Conservation (phyloP, 2,888 invertebrate genomes). For the Tolmerus cingulatus region DNA sequence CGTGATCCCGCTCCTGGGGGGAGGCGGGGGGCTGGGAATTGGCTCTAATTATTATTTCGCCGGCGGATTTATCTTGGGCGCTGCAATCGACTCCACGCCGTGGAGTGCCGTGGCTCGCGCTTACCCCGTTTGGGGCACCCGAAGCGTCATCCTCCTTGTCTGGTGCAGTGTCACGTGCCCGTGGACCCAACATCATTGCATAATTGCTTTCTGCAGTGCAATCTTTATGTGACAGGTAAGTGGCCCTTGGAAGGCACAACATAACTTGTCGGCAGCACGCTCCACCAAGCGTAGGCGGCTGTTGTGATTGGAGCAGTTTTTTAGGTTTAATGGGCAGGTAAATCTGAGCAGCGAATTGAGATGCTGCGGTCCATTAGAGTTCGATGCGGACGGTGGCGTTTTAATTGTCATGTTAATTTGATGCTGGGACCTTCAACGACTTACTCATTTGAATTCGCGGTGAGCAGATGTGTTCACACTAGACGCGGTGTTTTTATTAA, state of each 20-base stretch:
- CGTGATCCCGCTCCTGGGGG: not conserved
- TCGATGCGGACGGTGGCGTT: not conserved
- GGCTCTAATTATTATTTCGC: conserved; percentile 13
- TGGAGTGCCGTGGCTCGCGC: not conserved
- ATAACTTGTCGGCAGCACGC: not conserved
- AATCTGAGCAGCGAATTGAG: not conserved
- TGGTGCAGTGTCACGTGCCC: not conserved
- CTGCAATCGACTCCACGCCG: not conserved
- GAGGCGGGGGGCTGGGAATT: not conserved
- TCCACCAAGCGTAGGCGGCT: not conserved
- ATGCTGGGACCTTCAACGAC: not conserved
- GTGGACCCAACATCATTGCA: not conserved
- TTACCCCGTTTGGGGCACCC: not conserved
- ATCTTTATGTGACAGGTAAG: not conserved
- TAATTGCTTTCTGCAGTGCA: conserved; percentile 2
- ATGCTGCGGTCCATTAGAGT: not conserved
- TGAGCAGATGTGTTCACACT: not conserved
- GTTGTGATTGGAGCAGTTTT: not conserved
- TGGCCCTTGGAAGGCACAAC: not conserved
- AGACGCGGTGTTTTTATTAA: not conserved
- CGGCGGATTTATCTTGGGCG: not conserved
- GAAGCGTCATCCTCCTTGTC: not conserved
- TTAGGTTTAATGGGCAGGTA: conserved; percentile 5
- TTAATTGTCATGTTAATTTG: not conserved
- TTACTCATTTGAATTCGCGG: not conserved